These are phyloP conservation scores for Cephus sareptanus DNA, from an alignment of 2,888 invertebrate species.

Conservation along the genomic window DNA sequence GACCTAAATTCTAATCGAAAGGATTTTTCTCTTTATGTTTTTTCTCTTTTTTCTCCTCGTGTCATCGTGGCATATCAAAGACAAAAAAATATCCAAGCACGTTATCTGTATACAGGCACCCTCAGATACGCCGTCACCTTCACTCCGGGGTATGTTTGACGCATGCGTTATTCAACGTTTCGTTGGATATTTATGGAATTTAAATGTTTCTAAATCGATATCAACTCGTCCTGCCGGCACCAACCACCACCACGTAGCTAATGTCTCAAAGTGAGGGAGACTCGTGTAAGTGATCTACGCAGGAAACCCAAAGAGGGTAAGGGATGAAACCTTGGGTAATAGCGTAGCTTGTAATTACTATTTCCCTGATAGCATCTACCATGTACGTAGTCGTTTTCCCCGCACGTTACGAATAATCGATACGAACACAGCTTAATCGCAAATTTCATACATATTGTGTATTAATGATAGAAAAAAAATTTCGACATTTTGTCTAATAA, in stretches of 20 bases:
- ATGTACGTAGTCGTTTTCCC: conserved; percentile 15
- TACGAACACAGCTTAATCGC: conserved; percentile 6
- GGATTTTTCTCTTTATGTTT: neutral
- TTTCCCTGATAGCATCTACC: conserved; percentile 35
- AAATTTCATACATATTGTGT: neutral
- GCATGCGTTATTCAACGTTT: conserved; percentile 49
- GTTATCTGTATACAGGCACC: conserved; percentile 30
- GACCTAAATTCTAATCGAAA: neutral
- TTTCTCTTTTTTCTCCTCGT: neutral
- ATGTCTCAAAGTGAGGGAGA: neutral
- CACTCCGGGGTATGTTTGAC: conserved; percentile 26
- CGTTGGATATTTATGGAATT: conserved; percentile 52
- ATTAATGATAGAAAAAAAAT: neutral
- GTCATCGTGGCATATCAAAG: neutral
- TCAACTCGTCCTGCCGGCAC: neutral
- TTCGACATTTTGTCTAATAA: too few relatives aligned
- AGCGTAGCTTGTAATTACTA: conserved; percentile 43
- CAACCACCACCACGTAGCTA: neutral
- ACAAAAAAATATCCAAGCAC: conserved; percentile 15
- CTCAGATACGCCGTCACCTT: neutral
- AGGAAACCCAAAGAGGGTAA: neutral
- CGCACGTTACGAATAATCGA: conserved; percentile 37
- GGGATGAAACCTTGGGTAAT: conserved; percentile 32
- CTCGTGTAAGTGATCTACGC: neutral
- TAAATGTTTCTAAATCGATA: conserved; percentile 52